These are phyloP conservation scores for Phrynocephalus guinanensis DNA, from an alignment of 2,797 vertebrate species.

Conservation along the genomic window DNA sequence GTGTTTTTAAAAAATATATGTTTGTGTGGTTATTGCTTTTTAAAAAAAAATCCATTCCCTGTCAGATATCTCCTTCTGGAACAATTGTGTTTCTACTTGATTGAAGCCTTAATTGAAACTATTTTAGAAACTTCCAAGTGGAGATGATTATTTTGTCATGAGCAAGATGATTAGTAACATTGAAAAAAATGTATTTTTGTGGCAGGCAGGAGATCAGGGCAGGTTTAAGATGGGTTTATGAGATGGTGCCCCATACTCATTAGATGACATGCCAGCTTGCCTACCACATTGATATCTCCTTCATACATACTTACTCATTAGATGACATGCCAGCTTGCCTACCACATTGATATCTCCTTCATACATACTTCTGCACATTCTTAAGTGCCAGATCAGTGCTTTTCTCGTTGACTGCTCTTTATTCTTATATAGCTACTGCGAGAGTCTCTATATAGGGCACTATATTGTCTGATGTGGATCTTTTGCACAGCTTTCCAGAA, in stretches of 20 bases:
- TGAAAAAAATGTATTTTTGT: not conserved
- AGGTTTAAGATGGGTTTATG: no score
- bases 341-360: not conserved
- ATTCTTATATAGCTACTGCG: not conserved
- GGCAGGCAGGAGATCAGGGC: no score
- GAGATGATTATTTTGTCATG: no score
- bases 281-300: not conserved
- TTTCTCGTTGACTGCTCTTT: conserved; percentile 16
- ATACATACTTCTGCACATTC: not conserved
- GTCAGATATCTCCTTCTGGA: no score
- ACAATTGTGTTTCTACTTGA: no score
- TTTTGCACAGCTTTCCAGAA: conserved; percentile 34
- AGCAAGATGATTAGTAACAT: no score
- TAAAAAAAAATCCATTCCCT: no score
- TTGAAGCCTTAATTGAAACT: no score
- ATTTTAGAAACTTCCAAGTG: no score
- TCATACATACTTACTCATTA: accelerated
- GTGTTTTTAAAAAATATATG: no score
- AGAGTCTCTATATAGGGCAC: conserved; percentile 6
- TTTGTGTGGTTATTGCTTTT: no score
- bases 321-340: not conserved
- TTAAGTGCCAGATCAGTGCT: not conserved
- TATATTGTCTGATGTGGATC: conserved; percentile 27
- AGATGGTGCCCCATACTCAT: no score
- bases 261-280: not conserved